Conservation (phyloP, 1,140 invertebrate species). For the Procambarus clarkii region DNA sequence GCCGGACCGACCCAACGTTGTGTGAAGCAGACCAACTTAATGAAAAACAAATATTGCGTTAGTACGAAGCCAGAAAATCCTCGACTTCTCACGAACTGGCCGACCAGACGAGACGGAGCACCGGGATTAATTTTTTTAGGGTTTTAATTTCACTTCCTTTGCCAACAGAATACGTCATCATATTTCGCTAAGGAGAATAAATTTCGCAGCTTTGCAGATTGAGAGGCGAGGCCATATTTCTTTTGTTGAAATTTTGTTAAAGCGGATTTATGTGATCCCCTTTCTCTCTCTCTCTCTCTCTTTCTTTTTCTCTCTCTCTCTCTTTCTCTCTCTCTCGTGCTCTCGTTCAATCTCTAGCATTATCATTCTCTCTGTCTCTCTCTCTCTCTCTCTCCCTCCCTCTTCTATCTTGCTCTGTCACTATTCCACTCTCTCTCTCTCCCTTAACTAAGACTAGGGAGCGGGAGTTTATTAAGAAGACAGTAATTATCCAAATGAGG, state of each 20-base stretch:
- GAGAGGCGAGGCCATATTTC: neutral
- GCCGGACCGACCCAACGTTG: neutral
- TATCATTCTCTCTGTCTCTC: too few species aligned
- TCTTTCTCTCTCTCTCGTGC: neutral
- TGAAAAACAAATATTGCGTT: conserved; percentile 36
- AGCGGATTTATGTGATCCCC: neutral
- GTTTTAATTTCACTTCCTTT: neutral
- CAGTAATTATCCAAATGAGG: too few species aligned
- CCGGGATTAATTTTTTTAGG: neutral
- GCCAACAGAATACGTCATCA: neutral
- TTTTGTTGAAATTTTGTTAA: neutral
- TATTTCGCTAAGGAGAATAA: neutral
- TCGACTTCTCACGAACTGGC: conserved; percentile 28
- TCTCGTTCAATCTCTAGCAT: too few species aligned
- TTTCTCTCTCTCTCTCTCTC: neutral
- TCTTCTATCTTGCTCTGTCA: too few species aligned
- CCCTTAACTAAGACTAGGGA: too few species aligned
- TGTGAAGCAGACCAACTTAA: conserved; percentile 26
- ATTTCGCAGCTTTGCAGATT: neutral
- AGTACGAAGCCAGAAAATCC: conserved; percentile 10
- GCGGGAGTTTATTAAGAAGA: too few species aligned
- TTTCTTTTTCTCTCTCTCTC: neutral
- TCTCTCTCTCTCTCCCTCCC: too few species aligned
- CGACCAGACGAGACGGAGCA: neutral
- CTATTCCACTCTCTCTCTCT: too few species aligned